Conservation (phyloP, 2,888 invertebrate species). For the Serrognathus titanus region DNA sequence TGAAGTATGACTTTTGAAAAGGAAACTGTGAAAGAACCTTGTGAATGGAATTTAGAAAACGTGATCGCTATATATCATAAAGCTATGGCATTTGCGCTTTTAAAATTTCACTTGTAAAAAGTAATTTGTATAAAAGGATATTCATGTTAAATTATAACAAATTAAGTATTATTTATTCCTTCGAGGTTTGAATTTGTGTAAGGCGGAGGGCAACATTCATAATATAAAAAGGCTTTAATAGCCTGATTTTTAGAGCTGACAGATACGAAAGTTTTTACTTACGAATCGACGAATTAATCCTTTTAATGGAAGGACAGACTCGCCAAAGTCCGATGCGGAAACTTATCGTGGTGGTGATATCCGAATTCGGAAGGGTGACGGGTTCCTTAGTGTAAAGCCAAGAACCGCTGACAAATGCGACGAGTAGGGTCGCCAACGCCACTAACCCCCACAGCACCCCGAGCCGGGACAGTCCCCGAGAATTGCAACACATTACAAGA, state of each 20-base stretch:
- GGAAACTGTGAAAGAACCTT: no score
- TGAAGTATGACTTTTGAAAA: no score
- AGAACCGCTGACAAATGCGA: conserved; percentile 51
- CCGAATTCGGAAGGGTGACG: conserved; percentile 46
- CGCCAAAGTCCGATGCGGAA: conserved; percentile 54
- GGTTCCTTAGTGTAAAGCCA: conserved; percentile 54
- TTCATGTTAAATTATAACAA: no score
- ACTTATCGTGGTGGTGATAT: conserved; percentile 48
- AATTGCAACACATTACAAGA: conserved; percentile 44
- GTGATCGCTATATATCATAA: no score
- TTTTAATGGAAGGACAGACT: conserved; percentile 50
- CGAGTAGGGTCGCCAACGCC: conserved; percentile 48
- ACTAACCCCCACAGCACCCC: conserved; percentile 50
- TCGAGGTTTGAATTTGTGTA: no score
- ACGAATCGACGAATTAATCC: conserved; percentile 49
- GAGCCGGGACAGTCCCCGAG: conserved; percentile 46
- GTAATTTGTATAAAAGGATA: no score
- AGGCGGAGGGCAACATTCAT: no score
- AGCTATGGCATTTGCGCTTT: no score
- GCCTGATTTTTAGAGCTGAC: neutral
- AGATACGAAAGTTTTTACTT: conserved; percentile 35
- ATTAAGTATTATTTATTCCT: no score
- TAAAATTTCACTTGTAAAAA: no score
- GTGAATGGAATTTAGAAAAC: no score
- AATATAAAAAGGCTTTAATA: no score